Conservation (phyloP, 2,797 vertebrate genomes). For the Sitta carolinensis region DNA sequence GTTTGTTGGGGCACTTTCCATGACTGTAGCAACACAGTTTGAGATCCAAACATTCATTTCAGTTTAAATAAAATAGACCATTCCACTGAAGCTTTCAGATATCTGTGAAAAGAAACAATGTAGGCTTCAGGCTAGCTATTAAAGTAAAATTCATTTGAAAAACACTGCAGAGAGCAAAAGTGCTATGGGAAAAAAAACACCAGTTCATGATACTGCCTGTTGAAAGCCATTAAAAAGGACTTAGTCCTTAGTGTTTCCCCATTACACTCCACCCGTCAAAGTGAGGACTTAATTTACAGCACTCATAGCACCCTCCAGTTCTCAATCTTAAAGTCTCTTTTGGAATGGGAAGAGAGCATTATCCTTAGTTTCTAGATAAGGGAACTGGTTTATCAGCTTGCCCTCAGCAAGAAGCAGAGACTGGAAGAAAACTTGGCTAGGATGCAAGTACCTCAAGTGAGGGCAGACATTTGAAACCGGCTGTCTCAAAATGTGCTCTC, state of each 20-base stretch:
- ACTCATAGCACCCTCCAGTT: not conserved
- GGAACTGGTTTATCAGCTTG: slow-evolving; percentile 49
- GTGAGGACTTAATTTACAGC: slow-evolving; percentile 8
- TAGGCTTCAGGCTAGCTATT: not conserved
- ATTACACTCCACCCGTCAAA: not conserved
- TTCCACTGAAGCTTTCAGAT: not conserved
- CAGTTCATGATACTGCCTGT: not conserved
- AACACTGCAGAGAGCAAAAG: not conserved
- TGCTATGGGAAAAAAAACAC: not conserved
- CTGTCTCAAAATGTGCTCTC: not conserved
- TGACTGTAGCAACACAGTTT: not conserved
- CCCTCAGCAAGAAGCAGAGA: not conserved
- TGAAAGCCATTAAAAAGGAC: not conserved
- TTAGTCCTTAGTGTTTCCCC: not conserved
- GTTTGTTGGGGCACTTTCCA: not conserved
- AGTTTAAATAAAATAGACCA: not conserved
- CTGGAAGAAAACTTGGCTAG: slow-evolving; percentile 26
- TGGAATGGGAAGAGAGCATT: slow-evolving; percentile 22
- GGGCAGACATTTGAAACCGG: not conserved
- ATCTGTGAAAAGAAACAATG: not conserved
- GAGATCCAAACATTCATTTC: not conserved
- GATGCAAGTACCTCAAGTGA: not conserved
- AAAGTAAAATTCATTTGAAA: not conserved
- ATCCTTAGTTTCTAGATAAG: slow-evolving; percentile 49
- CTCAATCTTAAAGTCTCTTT: not conserved